Evolutionary conservation across 2,113 vertebrate species (phyloP).

Genomic region (Hippocampus zosterae): DNA sequence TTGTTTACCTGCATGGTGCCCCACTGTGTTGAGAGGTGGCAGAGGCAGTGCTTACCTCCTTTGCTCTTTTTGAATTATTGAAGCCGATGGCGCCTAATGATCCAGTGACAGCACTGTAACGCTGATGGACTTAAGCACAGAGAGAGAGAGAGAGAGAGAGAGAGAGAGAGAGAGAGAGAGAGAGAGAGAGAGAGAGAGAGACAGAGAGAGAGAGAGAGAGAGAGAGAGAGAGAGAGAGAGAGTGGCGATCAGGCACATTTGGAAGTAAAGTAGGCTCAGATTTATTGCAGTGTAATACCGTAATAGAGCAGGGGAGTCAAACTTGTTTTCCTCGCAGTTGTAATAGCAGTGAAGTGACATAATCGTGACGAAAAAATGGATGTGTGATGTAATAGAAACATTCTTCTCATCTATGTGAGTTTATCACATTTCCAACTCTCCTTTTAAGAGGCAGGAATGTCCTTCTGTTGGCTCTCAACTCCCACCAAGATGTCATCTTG

Average conservation of each 20-base stretch:
- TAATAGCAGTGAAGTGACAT: no score
- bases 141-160: constrained; percentile 1
- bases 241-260: no score
- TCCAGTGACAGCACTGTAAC: constrained; percentile 28
- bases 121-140: constrained; percentile 30
- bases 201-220: neutral
- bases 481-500: no score
- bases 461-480: no score
- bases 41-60: constrained; percentile 30
- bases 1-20: constrained; percentile 36
- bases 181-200: neutral
- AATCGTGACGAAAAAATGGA: no score
- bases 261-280: neutral
- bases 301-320: neutral
- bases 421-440: no score
- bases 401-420: no score
- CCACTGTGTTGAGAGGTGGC: constrained; percentile 48
- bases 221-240: neutral
- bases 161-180: neutral
- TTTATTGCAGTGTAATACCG: neutral
- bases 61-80: constrained; percentile 71
- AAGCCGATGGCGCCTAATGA: constrained; percentile 61
- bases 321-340: no score
- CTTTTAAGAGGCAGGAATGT: no score
- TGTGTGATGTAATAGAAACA: no score